Evolutionary conservation across 2,888 invertebrate species (phyloP).

Genomic region (Drosophila kanekoi): DNA sequence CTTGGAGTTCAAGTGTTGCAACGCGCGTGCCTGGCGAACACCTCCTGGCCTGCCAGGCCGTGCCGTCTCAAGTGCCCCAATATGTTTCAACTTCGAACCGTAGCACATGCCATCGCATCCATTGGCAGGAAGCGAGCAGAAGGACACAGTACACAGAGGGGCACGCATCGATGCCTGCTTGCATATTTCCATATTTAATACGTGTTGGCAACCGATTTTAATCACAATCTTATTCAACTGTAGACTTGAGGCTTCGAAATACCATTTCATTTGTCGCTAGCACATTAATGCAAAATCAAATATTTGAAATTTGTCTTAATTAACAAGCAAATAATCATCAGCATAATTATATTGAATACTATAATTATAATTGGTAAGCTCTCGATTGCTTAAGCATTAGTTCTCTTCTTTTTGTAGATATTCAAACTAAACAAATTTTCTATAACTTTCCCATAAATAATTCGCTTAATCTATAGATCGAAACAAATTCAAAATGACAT

Average conservation of each 20-base stretch:
- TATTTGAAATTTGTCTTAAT: too few species aligned
- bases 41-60: slow-evolving; percentile 10
- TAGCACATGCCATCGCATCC: slow-evolving; percentile 66
- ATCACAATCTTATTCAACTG: slow-evolving; percentile 14
- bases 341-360: too few species aligned
- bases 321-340: too few species aligned
- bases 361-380: too few species aligned
- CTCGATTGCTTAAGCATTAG: too few species aligned
- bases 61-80: slow-evolving; percentile 70
- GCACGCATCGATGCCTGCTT: slow-evolving; percentile 7
- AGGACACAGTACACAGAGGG: slow-evolving; percentile 23
- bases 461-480: too few species aligned
- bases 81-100: slow-evolving; percentile 73
- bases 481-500: not conserved
- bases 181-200: slow-evolving; percentile 34
- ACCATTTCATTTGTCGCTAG: slow-evolving; percentile 17
- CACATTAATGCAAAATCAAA: not conserved
- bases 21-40: slow-evolving; percentile 67
- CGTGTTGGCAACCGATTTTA: slow-evolving; percentile 37
- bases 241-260: not conserved
- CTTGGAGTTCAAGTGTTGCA: slow-evolving; percentile 69
- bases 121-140: slow-evolving; percentile 29
- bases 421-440: too few species aligned
- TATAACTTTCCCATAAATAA: not conserved
- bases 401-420: too few species aligned